Evolutionary conservation across 2,797 vertebrate genomes (phyloP), one percentile per base, ranked within the genome.

Genomic region (Anomalospiza imberbis): DNA sequence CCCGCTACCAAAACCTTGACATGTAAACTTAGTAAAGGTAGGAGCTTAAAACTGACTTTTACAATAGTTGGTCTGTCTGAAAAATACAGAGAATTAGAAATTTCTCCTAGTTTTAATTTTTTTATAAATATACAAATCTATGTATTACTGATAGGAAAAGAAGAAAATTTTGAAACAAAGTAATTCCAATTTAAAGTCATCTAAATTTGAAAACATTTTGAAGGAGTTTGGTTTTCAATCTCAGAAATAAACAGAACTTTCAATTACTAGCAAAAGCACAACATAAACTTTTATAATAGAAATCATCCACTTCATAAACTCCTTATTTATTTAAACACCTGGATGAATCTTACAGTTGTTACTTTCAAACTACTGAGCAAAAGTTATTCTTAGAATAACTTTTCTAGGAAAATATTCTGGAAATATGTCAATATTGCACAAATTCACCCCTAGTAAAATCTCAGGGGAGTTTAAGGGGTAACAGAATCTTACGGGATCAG

Each of bases 251-350:
- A 29, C 4, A 72, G n/a, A 78, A 93, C 21, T 85, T 84, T 54
- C 58, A 68, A 88, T 50, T 80, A 18, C 32, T 72, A 58, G 50
- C 48, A 80, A 83, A 51, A 78, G 50, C 10, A 26, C 36, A 77
- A 63, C 31, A 75, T 72, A 88, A 89, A 89, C 11, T 86, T 92
- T 78, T 63, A 54, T n/a, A 81, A 57, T 3, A 54, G 29, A 79
- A 85, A 85, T 82, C 50, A 86, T 17, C 21, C 38, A 84, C 21
- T 63, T 65, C 70, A 91, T 76, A 86, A 94, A 70, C 32, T 85
- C 48, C 32, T 68, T 70, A 54, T 76, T 88, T 70, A 72, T 36
- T 79, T 80, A 70, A 84, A 78, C 7, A 86, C 16, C 16, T 60
- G 34, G 15, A 63, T 36, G 32, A 85, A 66, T 89, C 26, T 91